Percentiles rank a stretch among this genome's conserved stretches.
These are phyloP conservation scores for Ditula angustiorana DNA, from an alignment of 2,888 invertebrate species.

Conservation along the genomic window DNA sequence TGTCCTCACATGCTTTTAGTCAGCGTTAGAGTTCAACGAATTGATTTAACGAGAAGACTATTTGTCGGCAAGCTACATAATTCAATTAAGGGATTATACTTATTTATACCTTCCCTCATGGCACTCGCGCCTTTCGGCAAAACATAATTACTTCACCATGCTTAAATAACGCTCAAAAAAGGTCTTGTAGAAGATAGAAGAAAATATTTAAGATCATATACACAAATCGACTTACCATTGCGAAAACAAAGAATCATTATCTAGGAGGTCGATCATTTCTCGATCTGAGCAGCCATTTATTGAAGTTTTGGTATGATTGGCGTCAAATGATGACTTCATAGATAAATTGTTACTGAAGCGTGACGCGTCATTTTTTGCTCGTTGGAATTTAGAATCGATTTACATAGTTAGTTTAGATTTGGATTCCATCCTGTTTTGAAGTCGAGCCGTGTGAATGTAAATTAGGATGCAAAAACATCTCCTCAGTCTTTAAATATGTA, in stretches of 20 bases:
- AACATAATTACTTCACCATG: not conserved
- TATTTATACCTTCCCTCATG: constrained; percentile 12
- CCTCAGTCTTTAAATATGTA: constrained; percentile 7
- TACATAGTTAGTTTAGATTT: constrained; percentile 65
- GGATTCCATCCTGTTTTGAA: constrained; percentile 61
- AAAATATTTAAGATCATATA: no score
- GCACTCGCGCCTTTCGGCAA: not conserved
- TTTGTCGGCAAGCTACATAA: constrained; percentile 26
- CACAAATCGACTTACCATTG: no score
- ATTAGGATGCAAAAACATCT: not conserved
- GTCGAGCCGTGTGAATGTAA: constrained; percentile 60
- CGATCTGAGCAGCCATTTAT: constrained; percentile 29
- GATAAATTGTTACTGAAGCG: constrained; percentile 53
- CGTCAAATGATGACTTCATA: constrained; percentile 62
- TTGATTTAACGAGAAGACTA: constrained; percentile 65
- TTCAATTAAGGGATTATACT: constrained; percentile 13
- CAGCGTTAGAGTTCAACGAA: constrained; percentile 69
- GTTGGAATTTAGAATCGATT: constrained; percentile 61
- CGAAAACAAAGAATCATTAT: not conserved
- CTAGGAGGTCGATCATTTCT: not conserved
- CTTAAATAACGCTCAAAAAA: not conserved
- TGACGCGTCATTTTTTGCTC: constrained; percentile 52
- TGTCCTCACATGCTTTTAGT: constrained; percentile 60
- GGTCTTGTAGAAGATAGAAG: no score
- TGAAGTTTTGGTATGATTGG: constrained; percentile 50